These are phyloP conservation scores for Notiomystis cincta DNA, from an alignment of 2,113 vertebrate species.

Conservation along the genomic window DNA sequence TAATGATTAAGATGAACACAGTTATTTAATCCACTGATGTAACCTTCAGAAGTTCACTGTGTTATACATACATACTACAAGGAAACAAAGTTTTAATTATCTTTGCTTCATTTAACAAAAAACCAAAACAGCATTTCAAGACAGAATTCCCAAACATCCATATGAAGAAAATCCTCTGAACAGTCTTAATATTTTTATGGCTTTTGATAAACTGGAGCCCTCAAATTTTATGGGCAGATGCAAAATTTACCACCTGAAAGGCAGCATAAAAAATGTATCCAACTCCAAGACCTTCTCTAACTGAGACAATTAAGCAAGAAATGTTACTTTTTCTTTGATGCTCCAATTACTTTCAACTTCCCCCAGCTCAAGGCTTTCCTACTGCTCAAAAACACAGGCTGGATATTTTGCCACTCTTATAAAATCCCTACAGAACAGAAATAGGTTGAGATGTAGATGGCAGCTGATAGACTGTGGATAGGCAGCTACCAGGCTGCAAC, in stretches of 20 bases:
- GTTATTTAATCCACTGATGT: not conserved
- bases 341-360: not conserved
- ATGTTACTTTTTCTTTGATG: not conserved
- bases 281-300: not conserved
- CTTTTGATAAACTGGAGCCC: constrained; percentile 12
- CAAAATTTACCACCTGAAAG: not conserved
- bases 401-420: not conserved
- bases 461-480: rapidly evolving
- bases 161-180: not conserved
- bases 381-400: not conserved
- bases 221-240: not conserved
- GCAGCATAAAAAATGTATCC: not conserved
- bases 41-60: not conserved
- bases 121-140: not conserved
- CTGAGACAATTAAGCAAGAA: not conserved
- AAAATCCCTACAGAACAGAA: not conserved
- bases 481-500: not conserved
- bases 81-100: not conserved
- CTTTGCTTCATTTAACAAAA: not conserved
- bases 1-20: not conserved
- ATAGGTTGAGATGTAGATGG: not conserved
- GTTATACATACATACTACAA: not conserved
- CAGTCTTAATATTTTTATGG: not conserved
- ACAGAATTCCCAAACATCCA: not conserved
- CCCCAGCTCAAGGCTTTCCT: not conserved